These are phyloP conservation scores for Sminthurinus signatus DNA, from an alignment of 1,140 invertebrate genomes.

Conservation along the genomic window DNA sequence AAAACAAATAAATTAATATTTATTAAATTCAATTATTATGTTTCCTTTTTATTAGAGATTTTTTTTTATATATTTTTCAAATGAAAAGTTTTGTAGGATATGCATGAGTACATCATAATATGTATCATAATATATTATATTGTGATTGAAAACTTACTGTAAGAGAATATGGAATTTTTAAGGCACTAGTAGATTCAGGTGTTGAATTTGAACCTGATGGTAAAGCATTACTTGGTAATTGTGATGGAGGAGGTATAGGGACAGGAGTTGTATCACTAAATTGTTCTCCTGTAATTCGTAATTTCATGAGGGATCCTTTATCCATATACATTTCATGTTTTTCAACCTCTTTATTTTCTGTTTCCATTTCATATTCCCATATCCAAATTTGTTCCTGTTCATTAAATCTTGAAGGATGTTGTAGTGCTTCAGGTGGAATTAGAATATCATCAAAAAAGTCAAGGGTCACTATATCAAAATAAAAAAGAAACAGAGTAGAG, in stretches of 20 bases:
- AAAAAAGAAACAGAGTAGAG: conserved; percentile 3
- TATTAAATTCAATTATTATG: no score
- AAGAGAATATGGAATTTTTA: conserved; percentile 65
- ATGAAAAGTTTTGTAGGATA: no score
- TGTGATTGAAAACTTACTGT: no score
- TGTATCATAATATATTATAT: no score
- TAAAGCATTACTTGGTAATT: neutral
- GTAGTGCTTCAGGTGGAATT: conserved; percentile 76
- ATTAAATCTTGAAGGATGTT: conserved; percentile 86
- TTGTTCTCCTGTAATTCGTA: conserved; percentile 76
- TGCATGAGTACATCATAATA: no score
- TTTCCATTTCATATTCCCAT: conserved; percentile 82
- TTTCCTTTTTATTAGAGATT: no score
- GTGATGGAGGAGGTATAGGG: conserved; percentile 51
- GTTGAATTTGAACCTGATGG: neutral
- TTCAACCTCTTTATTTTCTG: conserved; percentile 59
- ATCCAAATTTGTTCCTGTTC: conserved; percentile 90
- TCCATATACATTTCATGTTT: conserved; percentile 85
- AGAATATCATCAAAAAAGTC: conserved; percentile 95
- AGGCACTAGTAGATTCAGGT: conserved; percentile 45
- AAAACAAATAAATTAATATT: no score
- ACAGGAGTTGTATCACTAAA: conserved; percentile 82
- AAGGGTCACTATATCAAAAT: conserved; percentile 64
- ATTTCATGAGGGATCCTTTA: conserved; percentile 79
- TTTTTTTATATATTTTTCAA: no score